These are phyloP conservation scores for Ormyrus labotus DNA, from an alignment of 2,888 invertebrate species.

Conservation along the genomic window DNA sequence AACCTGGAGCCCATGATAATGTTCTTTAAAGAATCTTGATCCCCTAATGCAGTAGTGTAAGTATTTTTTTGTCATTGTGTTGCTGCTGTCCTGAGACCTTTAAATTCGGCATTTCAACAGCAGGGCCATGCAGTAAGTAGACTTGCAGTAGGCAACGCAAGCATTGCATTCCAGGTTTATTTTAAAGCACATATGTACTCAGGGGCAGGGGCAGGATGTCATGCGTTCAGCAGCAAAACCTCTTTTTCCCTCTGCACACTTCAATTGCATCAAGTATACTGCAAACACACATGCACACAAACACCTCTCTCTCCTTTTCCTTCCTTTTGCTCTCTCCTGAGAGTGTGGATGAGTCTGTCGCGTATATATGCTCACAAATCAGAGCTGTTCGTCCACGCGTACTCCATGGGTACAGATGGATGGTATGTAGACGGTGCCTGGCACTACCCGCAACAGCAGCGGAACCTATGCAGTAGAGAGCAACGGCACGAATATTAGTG, in stretches of 20 bases:
- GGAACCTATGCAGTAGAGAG: not conserved
- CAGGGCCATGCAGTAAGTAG: slow-evolving; percentile 4
- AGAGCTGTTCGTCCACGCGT: not conserved
- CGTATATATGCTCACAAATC: slow-evolving; percentile 20
- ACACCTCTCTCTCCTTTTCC: slow-evolving; percentile 1
- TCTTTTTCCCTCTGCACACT: slow-evolving; percentile 10
- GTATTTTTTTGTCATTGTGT: slow-evolving; percentile 33
- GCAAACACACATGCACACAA: not conserved
- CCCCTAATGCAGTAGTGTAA: slow-evolving; percentile 28
- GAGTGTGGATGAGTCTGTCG: not conserved
- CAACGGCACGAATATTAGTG: not conserved
- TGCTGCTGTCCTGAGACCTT: slow-evolving; percentile 1
- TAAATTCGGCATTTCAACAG: slow-evolving; percentile 24
- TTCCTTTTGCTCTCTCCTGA: slow-evolving; percentile 18
- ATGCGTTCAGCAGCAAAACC: not conserved
- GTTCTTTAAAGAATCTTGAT: not conserved
- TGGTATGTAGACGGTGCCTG: slow-evolving; percentile 31
- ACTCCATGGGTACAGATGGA: not conserved
- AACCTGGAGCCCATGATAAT: slow-evolving; percentile 55
- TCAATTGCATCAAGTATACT: slow-evolving; percentile 6
- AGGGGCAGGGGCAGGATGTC: slow-evolving; percentile 15
- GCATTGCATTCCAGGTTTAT: slow-evolving; percentile 45
- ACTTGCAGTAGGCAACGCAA: not conserved
- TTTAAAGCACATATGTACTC: slow-evolving; percentile 40
- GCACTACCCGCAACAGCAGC: slow-evolving; percentile 27